These are phyloP conservation scores for Corapipo altera DNA, from an alignment of 2,113 vertebrate genomes.

Conservation along the genomic window DNA sequence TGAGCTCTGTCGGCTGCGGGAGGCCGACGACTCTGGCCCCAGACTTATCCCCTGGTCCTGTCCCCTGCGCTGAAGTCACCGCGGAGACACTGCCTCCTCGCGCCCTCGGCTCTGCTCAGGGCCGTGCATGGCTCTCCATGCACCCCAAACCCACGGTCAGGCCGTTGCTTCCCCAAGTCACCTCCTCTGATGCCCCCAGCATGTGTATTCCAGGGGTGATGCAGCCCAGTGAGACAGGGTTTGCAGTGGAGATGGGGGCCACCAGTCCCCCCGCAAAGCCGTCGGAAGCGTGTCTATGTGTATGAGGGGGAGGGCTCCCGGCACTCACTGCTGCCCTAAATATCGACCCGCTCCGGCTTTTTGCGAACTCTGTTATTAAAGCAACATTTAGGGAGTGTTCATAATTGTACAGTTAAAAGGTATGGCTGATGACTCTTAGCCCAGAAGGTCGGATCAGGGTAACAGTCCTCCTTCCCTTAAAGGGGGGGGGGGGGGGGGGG, in stretches of 20 bases:
- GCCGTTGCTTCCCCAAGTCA: background rate
- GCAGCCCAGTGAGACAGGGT: background rate
- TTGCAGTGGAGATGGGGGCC: background rate
- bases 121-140: background rate
- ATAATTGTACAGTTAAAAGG: conserved; percentile 24
- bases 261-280: accelerated
- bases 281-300: too few relatives aligned
- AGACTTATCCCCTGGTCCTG: accelerated
- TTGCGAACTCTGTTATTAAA: background rate
- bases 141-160: background rate
- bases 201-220: background rate
- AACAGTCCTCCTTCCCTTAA: background rate
- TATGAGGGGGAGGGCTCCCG: background rate
- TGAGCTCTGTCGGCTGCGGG: background rate
- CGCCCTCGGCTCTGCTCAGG: background rate
- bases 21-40: background rate
- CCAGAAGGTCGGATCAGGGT: background rate
- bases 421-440: background rate
- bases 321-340: background rate
- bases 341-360: background rate
- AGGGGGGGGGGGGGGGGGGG: background rate
- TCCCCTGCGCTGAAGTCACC: background rate
- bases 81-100: background rate
- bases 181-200: background rate
- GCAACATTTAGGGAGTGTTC: background rate